These are phyloP conservation scores for Pterostichus niger DNA, from an alignment of 2,888 invertebrate genomes.

Conservation along the genomic window DNA sequence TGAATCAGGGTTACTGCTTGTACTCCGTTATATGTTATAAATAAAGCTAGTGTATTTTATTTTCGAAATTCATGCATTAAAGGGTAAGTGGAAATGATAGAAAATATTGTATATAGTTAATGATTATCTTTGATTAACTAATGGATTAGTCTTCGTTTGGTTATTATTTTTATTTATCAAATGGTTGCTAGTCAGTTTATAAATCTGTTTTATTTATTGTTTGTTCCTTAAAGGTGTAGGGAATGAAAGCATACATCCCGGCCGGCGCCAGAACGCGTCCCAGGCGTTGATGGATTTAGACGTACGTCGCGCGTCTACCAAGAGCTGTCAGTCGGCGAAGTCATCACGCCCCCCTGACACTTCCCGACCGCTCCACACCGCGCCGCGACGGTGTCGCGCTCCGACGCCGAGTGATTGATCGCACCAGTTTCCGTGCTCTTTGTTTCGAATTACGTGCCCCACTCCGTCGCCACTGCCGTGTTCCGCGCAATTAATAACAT, in stretches of 20 bases:
- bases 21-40: too few species aligned
- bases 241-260: not conserved
- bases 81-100: too few species aligned
- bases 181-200: too few species aligned
- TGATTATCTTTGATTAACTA: too few species aligned
- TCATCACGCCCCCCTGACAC: constrained; percentile 59
- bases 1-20: too few species aligned
- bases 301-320: constrained; percentile 64
- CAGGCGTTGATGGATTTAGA: constrained; percentile 69
- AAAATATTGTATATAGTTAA: too few species aligned
- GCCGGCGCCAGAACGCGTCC: constrained; percentile 24
- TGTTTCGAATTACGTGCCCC: constrained; percentile 74
- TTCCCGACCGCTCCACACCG: not conserved
- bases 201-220: too few species aligned
- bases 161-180: too few species aligned
- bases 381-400: constrained; percentile 70
- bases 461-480: constrained; percentile 33
- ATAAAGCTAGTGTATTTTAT: too few species aligned
- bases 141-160: too few species aligned
- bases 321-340: constrained; percentile 64
- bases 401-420: constrained; percentile 76
- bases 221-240: not conserved
- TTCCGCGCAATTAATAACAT: constrained; percentile 58
- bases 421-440: constrained; percentile 73
- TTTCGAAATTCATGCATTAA: too few species aligned